Base-by-base conservation (phyloP, 2,888 invertebrate species). In the Eupithecia insigniata region DNA sequence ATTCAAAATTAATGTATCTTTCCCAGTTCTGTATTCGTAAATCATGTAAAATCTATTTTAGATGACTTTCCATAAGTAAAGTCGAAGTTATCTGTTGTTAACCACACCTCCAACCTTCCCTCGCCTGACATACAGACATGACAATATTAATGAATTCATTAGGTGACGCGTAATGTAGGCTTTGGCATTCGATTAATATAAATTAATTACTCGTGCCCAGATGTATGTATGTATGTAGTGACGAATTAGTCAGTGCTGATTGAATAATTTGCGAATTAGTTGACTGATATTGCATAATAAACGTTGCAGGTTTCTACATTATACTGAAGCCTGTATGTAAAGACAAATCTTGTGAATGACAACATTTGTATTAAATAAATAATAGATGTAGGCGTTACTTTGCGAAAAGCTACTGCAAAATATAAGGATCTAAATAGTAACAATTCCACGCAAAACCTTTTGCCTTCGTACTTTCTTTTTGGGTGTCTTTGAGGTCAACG, bases 81-180 rank as follows among this genome's bases (percentile, higher is more conserved):
- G 46, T 22, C 22, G 4, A 16, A 51, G 22, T 51, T 51, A 51
- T 51, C n/a, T 10, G n/a, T 22, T 55, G 22, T 12, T 26, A 26
- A 58, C 60, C 46, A 65, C 76, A 77, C 78, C 79, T 73, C 79
- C 75, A 69, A 74, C 76, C 58, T 65, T 46, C 66, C 76, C 77
- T 74, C 81, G 77, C 77, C 77, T 78, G 82, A 76, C 79, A 77
- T 81, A 75, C 79, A 77, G 71, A 76, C 76, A 79, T 80, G 80
- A 83, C 83, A 83, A 82, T 83, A 85, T 84, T 87, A 86, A 86
- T 86, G 84, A 84, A 84, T 83, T 85, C 84, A 87, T 87, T 86
- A 87, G 81, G 78, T 84, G 84, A 85, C 81, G 78, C 80, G 82
- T 82, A 82, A 83, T 81, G 79, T 79, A 74, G 75, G 78, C 69